Evolutionary conservation across 2,113 vertebrate species (phyloP).

Genomic region (Sylvilagus bachmani): DNA sequence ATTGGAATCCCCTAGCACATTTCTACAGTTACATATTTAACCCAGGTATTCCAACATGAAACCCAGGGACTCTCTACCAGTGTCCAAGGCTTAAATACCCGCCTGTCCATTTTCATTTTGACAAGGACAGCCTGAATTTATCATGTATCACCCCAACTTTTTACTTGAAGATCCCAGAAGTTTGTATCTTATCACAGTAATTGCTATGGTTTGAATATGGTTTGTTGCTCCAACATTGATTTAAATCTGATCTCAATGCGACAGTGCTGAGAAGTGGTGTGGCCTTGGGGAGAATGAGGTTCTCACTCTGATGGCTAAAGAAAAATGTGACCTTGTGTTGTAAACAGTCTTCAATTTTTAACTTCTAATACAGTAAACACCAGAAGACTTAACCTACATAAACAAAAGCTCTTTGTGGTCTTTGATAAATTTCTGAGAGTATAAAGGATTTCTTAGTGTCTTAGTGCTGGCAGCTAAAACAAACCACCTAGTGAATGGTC

Average conservation of each 20-base stretch:
- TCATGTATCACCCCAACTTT: neutral
- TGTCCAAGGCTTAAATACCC: too few relatives aligned
- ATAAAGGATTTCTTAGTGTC: neutral
- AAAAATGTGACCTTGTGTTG: constrained; percentile 12
- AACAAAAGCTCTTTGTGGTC: neutral
- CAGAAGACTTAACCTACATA: neutral
- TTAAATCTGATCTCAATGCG: neutral
- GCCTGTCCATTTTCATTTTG: neutral
- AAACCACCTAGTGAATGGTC: neutral
- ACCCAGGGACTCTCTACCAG: too few relatives aligned
- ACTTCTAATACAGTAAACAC: neutral
- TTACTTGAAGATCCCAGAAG: neutral
- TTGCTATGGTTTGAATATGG: neutral
- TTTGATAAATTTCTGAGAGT: neutral
- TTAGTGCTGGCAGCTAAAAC: neutral
- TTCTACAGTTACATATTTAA: too few relatives aligned
- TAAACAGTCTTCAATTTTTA: constrained; percentile 41
- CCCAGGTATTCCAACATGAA: too few relatives aligned
- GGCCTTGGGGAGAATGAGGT: neutral
- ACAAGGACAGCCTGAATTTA: constrained; percentile 1
- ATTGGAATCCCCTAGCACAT: too few relatives aligned
- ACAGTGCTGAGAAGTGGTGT: neutral
- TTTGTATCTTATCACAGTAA: neutral
- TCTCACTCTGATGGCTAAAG: neutral
- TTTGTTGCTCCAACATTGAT: neutral